These are phyloP conservation scores for Myotis lucifugus DNA, from an alignment of 2,113 vertebrate species.

Conservation along the genomic window DNA sequence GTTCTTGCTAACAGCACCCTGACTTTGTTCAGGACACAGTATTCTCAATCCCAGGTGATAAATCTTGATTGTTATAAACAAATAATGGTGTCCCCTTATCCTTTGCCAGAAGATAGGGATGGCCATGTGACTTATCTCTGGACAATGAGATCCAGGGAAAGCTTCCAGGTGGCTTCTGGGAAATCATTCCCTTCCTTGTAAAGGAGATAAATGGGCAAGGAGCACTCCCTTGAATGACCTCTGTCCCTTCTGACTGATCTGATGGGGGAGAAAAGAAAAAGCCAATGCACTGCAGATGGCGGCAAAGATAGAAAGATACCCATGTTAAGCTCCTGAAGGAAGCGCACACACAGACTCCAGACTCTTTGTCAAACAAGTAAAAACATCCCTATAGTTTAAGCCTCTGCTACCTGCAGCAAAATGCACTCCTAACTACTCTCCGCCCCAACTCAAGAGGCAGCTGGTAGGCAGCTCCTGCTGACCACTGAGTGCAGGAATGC, in stretches of 20 bases:
- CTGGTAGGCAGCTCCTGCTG: background rate
- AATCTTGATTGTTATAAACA: background rate
- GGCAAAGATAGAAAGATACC: background rate
- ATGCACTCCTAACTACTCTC: background rate
- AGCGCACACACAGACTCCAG: background rate
- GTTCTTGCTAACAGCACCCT: background rate
- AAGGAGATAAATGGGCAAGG: background rate
- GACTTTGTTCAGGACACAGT: background rate
- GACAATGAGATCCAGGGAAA: background rate
- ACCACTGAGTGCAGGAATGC: background rate
- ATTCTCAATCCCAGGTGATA: background rate
- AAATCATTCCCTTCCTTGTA: background rate
- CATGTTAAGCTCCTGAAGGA: background rate
- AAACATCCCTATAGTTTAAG: background rate
- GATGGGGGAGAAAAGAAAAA: background rate
- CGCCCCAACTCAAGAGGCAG: background rate
- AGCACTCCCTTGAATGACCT: background rate
- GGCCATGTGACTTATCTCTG: background rate
- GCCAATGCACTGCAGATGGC: background rate
- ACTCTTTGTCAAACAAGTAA: background rate
- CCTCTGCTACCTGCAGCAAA: background rate
- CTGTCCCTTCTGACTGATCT: background rate
- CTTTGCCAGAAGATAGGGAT: background rate
- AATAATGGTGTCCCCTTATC: background rate
- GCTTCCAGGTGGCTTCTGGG: background rate